phyloP scores from a whole-genome alignment of 37 sponge, comb jelly and placozoan genomes.

The Dysidea cf. avara region DNA sequence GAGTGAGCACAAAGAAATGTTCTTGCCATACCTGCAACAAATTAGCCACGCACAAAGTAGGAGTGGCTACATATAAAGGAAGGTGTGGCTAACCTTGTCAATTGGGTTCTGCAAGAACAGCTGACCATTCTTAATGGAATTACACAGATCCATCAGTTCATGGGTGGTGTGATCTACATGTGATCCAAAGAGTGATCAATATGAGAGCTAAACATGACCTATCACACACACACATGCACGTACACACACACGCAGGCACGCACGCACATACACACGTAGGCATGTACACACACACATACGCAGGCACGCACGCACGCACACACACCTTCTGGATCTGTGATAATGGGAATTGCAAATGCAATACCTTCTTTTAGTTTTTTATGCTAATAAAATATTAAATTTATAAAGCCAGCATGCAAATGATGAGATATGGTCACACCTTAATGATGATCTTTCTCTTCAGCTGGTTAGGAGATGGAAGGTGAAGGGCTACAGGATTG shows the following conservation, averaged over 20 bases:
- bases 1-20: conserved; percentile 88
- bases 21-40: conserved; percentile 65
- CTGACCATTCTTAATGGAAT: conserved; percentile 78
- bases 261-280: too few species aligned
- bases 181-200: background rate
- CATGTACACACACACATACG: background rate
- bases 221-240: background rate
- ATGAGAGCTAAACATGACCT: background rate
- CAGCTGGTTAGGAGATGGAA: conserved; percentile 85
- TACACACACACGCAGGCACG: background rate
- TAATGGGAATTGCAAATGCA: background rate
- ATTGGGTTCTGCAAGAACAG: conserved; percentile 87
- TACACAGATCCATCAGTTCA: conserved; percentile 62
- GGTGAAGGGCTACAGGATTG: conserved; percentile 33
- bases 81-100: conserved; percentile 58
- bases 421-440: background rate
- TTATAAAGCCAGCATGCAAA: background rate
- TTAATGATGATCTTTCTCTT: conserved; percentile 89
- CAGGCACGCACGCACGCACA: background rate
- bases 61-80: background rate
- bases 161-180: conserved; percentile 7
- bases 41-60: background rate
- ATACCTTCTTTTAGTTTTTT: conserved; percentile 57
- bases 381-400: conserved; percentile 12
- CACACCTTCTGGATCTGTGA: conserved; percentile 9